Percentiles rank a stretch among this genome's conserved stretches.
phyloP scores from a whole-genome alignment of 2,113 vertebrate species.

The Phyllopteryx taeniolatus region DNA sequence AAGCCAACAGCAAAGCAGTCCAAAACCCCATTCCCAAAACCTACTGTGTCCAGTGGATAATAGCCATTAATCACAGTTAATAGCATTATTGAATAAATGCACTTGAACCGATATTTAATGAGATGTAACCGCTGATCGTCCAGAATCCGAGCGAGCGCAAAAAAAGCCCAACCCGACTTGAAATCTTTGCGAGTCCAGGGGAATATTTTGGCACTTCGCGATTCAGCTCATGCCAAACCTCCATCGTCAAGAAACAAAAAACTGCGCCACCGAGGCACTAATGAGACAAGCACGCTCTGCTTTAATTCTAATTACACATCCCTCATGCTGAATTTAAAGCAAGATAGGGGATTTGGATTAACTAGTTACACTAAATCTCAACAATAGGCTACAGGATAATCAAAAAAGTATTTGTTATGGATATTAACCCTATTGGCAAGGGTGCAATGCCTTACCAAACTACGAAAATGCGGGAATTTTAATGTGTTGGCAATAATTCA shows the following conservation, averaged over 20 bases:
- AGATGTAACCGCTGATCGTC: not conserved
- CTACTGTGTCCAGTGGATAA: not conserved
- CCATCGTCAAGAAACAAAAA: not conserved
- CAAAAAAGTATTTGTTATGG: no score
- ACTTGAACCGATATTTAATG: slow-evolving; percentile 8
- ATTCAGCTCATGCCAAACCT: not conserved
- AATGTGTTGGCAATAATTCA: not conserved
- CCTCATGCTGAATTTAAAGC: not conserved
- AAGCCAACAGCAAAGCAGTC: not conserved
- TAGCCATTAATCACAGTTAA: slow-evolving; percentile 4
- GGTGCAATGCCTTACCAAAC: not conserved
- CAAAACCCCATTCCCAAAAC: not conserved
- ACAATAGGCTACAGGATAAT: not conserved
- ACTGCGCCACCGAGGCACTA: not conserved
- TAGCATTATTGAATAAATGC: slow-evolving; percentile 9
- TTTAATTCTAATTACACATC: not conserved
- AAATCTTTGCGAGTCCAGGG: not conserved
- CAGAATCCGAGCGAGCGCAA: not conserved
- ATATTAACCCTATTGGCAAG: no score
- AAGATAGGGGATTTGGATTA: not conserved
- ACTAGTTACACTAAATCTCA: not conserved
- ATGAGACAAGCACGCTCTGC: not conserved
- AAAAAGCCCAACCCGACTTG: not conserved
- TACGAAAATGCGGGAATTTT: not conserved
- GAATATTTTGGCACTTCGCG: slow-evolving; percentile 1